Conservation (phyloP, 2,888 invertebrate genomes). For the Parochlus steinenii region DNA sequence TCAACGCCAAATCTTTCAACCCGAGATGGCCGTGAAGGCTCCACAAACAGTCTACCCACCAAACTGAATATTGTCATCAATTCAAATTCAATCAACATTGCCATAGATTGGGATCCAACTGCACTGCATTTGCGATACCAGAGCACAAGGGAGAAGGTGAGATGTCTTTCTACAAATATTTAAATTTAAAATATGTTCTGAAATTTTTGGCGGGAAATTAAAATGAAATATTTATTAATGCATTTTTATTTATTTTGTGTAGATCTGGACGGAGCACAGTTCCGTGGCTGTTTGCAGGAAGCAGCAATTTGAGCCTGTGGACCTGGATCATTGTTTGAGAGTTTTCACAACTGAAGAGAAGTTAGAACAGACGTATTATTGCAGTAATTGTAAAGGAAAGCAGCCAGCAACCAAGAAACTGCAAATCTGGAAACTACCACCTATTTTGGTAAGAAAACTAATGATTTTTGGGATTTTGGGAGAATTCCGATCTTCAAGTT, state of each 20-base stretch:
- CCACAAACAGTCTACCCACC: not conserved
- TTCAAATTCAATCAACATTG: slow-evolving; percentile 36
- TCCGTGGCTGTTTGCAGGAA: slow-evolving; percentile 53
- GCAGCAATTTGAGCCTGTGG: slow-evolving; percentile 65
- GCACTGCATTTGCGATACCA: slow-evolving; percentile 82
- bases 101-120: slow-evolving; percentile 91
- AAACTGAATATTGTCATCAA: slow-evolving; percentile 4
- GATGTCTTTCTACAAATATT: slow-evolving; percentile 12
- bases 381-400: slow-evolving; percentile 64
- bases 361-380: slow-evolving; percentile 72
- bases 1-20: slow-evolving; percentile 22
- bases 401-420: slow-evolving; percentile 80
- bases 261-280: slow-evolving; percentile 60
- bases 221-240: no score
- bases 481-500: not conserved
- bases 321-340: slow-evolving; percentile 67
- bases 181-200: no score
- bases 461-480: not conserved
- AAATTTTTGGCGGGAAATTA: no score
- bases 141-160: slow-evolving; percentile 53
- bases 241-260: slow-evolving; percentile 16
- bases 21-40: slow-evolving; percentile 14
- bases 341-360: slow-evolving; percentile 80
- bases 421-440: slow-evolving; percentile 82
- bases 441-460: slow-evolving; percentile 49